These are phyloP conservation scores for Yasuhikotakia modesta DNA, from an alignment of 2,797 vertebrate species.

Conservation along the genomic window DNA sequence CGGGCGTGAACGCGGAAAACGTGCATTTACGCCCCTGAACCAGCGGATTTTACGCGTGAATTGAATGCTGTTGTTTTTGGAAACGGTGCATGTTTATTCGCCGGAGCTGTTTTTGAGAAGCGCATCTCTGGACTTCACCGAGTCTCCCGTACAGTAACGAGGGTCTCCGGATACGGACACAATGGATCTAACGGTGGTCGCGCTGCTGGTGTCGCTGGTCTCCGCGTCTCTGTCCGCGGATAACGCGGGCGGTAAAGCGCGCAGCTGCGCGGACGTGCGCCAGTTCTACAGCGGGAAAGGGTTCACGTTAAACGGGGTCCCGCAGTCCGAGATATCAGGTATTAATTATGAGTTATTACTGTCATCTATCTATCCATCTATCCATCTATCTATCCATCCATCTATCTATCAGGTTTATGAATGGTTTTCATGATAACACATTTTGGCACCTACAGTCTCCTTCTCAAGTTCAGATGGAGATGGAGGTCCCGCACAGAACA, in stretches of 20 bases:
- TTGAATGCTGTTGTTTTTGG: background rate
- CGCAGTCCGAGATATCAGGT: constrained; percentile 94
- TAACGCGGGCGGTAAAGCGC: constrained; percentile 70
- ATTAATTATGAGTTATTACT: constrained; percentile 65
- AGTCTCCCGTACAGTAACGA: background rate
- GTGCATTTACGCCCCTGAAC: background rate
- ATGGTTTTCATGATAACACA: too few relatives aligned
- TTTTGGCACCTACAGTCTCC: background rate
- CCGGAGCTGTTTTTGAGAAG: constrained; percentile 7
- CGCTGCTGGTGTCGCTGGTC: constrained; percentile 60
- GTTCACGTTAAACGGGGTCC: constrained; percentile 87
- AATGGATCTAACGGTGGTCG: constrained; percentile 49
- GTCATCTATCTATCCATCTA: background rate
- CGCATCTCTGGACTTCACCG: constrained; percentile 26
- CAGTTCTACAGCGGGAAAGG: constrained; percentile 93
- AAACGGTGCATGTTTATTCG: constrained; percentile 14
- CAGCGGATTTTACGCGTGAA: constrained; percentile 42
- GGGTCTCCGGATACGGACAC: constrained; percentile 33
- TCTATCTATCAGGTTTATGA: background rate
- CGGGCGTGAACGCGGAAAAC: background rate
- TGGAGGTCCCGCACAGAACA: constrained; percentile 53
- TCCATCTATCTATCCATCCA: background rate
- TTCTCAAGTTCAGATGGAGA: constrained; percentile 48
- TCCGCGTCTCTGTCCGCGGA: constrained; percentile 69
- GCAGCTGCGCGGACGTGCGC: constrained; percentile 88